Conservation (phyloP, 1,140 invertebrate species). For the Drosophila tropicalis region DNA sequence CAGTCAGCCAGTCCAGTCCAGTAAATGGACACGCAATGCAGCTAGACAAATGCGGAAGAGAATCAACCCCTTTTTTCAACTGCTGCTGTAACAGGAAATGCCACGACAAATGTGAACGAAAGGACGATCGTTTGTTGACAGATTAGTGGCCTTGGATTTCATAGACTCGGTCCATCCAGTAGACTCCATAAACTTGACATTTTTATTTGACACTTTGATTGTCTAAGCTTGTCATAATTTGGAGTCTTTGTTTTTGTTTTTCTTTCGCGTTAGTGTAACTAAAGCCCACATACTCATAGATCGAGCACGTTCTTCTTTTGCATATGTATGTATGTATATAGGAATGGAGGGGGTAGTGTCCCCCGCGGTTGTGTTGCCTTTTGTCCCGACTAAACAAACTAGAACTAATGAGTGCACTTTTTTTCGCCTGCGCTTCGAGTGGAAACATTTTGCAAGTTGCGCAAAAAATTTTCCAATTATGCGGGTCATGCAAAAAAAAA, state of each 20-base stretch:
- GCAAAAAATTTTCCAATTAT: constrained; percentile 75
- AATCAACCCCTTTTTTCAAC: constrained; percentile 48
- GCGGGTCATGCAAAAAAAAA: constrained; percentile 49
- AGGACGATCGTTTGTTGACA: constrained; percentile 70
- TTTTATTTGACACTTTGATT: constrained; percentile 80
- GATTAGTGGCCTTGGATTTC: constrained; percentile 66
- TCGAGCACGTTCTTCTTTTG: constrained; percentile 58
- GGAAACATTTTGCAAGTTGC: constrained; percentile 56
- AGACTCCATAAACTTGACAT: constrained; percentile 66
- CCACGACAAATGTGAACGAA: constrained; percentile 34
- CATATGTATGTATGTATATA: constrained; percentile 29
- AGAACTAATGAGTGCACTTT: constrained; percentile 74
- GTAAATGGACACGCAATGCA: constrained; percentile 48
- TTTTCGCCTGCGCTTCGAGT: constrained; percentile 27
- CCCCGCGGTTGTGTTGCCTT: not conserved
- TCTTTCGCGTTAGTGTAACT: constrained; percentile 6
- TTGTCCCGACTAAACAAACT: constrained; percentile 72
- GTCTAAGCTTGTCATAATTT: constrained; percentile 67
- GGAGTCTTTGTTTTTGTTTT: constrained; percentile 14
- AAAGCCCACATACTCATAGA: constrained; percentile 60
- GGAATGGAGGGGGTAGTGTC: not conserved
- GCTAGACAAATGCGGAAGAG: constrained; percentile 18
- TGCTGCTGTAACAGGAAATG: constrained; percentile 66
- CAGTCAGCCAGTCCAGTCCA: constrained; percentile 30
- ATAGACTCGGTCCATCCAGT: constrained; percentile 13